Evolutionary conservation across 2,888 invertebrate species (phyloP).

Genomic region (Tiliacea citrago): DNA sequence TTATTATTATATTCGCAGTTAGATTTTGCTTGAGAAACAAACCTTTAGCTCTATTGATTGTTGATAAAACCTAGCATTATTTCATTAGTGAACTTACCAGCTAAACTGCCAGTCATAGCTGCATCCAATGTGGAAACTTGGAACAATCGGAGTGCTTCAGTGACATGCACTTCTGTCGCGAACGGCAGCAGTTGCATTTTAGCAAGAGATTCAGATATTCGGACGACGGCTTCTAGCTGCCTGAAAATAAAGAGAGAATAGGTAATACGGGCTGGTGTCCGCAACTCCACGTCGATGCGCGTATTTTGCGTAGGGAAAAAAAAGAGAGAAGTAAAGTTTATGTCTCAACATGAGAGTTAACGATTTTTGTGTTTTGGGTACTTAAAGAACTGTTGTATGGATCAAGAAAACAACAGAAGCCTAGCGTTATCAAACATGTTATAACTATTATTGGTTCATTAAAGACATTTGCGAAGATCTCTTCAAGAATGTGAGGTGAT

Average conservation of each 20-base stretch:
- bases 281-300: too few species aligned
- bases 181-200: conserved; percentile 99
- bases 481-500: too few species aligned
- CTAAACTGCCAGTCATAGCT: conserved; percentile 97
- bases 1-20: background rate
- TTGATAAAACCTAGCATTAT: background rate
- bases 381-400: background rate
- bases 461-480: too few species aligned
- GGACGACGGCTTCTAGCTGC: conserved; percentile 98
- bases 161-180: conserved; percentile 97
- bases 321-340: background rate
- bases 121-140: conserved; percentile 99
- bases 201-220: conserved; percentile 98
- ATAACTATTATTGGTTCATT: too few species aligned
- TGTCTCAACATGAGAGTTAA: background rate
- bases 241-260: conserved; percentile 80
- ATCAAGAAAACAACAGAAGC: background rate
- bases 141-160: conserved; percentile 98
- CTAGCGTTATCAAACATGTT: too few species aligned
- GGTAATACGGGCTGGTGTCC: too few species aligned
- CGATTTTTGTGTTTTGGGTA: background rate
- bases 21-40: background rate
- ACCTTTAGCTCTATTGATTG: background rate
- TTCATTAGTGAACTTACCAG: conserved; percentile 90
- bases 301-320: too few species aligned